These are phyloP conservation scores for Lampris megalopsis DNA, from an alignment of 2,113 vertebrate species.

Conservation along the genomic window DNA sequence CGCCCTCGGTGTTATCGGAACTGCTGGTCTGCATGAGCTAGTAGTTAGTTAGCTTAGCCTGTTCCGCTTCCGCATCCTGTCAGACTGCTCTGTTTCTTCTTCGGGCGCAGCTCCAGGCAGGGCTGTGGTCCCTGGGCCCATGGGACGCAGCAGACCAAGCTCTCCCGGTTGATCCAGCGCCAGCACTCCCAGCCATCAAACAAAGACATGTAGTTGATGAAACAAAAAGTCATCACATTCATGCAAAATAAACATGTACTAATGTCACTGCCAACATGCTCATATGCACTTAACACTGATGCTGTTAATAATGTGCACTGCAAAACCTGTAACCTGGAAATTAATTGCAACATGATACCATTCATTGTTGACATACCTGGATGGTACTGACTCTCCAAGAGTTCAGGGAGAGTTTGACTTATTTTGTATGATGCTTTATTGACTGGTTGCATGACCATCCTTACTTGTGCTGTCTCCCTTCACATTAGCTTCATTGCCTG, in stretches of 20 bases:
- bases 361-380: neutral
- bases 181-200: no score
- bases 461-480: neutral
- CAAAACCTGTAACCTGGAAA: neutral
- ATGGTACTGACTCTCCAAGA: neutral
- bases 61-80: no score
- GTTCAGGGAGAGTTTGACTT: neutral
- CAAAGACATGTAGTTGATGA: neutral
- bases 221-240: neutral
- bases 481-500: slow-evolving; percentile 24
- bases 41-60: no score
- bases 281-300: neutral
- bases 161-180: no score
- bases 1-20: no score
- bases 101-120: no score
- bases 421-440: neutral
- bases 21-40: no score
- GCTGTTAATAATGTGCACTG: neutral
- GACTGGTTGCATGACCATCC: neutral
- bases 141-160: no score
- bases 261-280: neutral
- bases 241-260: neutral
- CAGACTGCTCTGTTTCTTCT: no score
- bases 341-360: neutral
- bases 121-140: no score